Percentiles rank a stretch among this genome's conserved stretches.
These are phyloP conservation scores for Drosophila lini DNA, from an alignment of 1,140 invertebrate species.

Conservation along the genomic window DNA sequence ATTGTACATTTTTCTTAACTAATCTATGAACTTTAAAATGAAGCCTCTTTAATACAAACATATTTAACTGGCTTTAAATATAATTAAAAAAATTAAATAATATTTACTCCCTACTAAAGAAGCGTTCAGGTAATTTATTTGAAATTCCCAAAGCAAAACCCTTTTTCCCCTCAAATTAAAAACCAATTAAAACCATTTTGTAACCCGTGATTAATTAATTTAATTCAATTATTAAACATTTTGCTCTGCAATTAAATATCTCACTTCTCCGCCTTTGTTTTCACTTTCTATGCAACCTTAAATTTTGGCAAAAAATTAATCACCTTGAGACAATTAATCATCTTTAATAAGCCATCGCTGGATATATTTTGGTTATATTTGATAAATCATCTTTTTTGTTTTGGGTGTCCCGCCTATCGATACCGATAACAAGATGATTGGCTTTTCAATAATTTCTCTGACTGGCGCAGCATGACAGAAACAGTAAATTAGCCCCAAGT, in stretches of 20 bases:
- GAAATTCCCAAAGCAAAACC: no score
- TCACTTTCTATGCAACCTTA: constrained; percentile 23
- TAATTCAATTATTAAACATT: constrained; percentile 2
- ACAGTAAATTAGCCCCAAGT: constrained; percentile 53
- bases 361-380: constrained; percentile 20
- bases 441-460: constrained; percentile 66
- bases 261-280: constrained; percentile 1
- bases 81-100: no score
- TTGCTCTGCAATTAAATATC: background rate
- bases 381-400: constrained; percentile 37
- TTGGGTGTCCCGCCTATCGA: constrained; percentile 14
- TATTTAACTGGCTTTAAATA: no score
- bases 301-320: constrained; percentile 10
- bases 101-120: no score
- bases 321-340: constrained; percentile 32
- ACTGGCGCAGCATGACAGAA: constrained; percentile 52
- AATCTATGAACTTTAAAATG: no score
- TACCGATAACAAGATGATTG: constrained; percentile 73
- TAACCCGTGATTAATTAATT: background rate
- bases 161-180: background rate
- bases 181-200: background rate
- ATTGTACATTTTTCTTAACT: no score
- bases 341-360: constrained; percentile 22
- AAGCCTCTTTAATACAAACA: no score
- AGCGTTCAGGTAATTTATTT: no score